Conservation (phyloP, 2,888 invertebrate genomes). For the Pachycephus smyrnensis region DNA sequence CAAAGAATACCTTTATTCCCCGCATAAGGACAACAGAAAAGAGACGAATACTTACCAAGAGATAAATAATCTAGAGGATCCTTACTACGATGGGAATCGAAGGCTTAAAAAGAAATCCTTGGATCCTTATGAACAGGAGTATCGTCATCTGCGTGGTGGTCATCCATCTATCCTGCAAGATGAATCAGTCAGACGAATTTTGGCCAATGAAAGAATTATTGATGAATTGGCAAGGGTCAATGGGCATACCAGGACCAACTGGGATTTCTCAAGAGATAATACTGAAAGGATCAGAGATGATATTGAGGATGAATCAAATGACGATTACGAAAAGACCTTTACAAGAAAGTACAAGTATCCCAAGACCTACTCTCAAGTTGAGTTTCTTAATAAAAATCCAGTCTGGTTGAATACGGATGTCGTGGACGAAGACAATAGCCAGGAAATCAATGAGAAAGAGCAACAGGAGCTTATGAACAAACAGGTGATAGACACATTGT, state of each 20-base stretch:
- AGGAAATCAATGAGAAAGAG: slow-evolving; percentile 2
- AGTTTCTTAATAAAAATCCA: slow-evolving; percentile 17
- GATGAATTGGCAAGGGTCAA: slow-evolving; percentile 14
- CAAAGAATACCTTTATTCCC: slow-evolving; percentile 23
- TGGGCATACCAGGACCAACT: slow-evolving; percentile 18
- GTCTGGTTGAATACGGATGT: slow-evolving; percentile 18
- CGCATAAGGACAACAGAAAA: slow-evolving; percentile 17
- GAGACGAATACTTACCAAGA: slow-evolving; percentile 13
- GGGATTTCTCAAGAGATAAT: slow-evolving; percentile 4
- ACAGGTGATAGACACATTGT: neutral
- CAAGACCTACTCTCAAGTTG: slow-evolving; percentile 21
- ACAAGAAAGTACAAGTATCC: slow-evolving; percentile 46
- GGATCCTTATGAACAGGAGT: neutral
- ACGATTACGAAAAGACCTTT: slow-evolving; percentile 46
- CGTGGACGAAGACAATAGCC: slow-evolving; percentile 18
- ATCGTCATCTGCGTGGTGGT: neutral
- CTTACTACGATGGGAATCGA: neutral
- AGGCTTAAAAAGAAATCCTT: slow-evolving; percentile 13
- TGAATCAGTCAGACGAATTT: neutral
- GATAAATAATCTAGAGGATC: neutral
- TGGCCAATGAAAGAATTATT: slow-evolving; percentile 20
- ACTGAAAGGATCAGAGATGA: neutral
- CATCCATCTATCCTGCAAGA: neutral
- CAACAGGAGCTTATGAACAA: slow-evolving; percentile 10
- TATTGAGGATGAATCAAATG: slow-evolving; percentile 15